phyloP scores from a whole-genome alignment of 2,888 invertebrate species.

The Cantharis nigra region DNA sequence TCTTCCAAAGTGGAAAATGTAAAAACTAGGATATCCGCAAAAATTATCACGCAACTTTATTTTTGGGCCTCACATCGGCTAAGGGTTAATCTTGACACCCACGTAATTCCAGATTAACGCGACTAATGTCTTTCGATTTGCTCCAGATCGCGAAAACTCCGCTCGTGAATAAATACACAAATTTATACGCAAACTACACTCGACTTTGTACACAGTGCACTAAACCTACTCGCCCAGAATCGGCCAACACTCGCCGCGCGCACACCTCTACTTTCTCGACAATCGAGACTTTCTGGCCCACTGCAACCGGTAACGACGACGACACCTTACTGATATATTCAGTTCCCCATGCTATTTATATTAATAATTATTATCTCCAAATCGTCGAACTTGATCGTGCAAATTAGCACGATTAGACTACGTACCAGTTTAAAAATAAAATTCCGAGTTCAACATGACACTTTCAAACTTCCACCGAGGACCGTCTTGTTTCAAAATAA shows the following conservation, averaged over 20 bases:
- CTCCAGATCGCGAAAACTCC: slow-evolving; percentile 16
- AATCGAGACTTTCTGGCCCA: slow-evolving; percentile 28
- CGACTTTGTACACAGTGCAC: slow-evolving; percentile 45
- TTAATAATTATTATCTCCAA: slow-evolving; percentile 11
- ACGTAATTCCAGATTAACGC: neutral
- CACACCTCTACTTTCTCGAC: slow-evolving; percentile 42
- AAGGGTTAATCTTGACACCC: slow-evolving; percentile 2
- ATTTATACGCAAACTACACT: slow-evolving; percentile 5
- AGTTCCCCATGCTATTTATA: slow-evolving; percentile 12
- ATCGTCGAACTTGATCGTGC: neutral
- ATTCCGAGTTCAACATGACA: neutral
- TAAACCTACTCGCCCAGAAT: slow-evolving; percentile 44
- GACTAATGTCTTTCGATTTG: slow-evolving; percentile 13
- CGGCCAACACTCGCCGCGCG: slow-evolving; percentile 36
- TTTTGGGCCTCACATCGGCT: neutral
- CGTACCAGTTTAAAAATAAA: neutral
- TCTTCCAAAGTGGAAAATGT: slow-evolving; percentile 14
- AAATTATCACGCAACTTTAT: neutral
- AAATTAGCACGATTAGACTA: neutral
- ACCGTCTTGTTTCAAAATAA: neutral
- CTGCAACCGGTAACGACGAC: slow-evolving; percentile 17
- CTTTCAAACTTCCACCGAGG: neutral
- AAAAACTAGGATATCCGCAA: slow-evolving; percentile 16
- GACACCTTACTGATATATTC: slow-evolving; percentile 11
- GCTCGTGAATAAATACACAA: slow-evolving; percentile 8